Percentiles rank a stretch among this genome's conserved stretches.
These are phyloP conservation scores for Antennarius striatus DNA, from an alignment of 2,113 vertebrate genomes.

Conservation along the genomic window DNA sequence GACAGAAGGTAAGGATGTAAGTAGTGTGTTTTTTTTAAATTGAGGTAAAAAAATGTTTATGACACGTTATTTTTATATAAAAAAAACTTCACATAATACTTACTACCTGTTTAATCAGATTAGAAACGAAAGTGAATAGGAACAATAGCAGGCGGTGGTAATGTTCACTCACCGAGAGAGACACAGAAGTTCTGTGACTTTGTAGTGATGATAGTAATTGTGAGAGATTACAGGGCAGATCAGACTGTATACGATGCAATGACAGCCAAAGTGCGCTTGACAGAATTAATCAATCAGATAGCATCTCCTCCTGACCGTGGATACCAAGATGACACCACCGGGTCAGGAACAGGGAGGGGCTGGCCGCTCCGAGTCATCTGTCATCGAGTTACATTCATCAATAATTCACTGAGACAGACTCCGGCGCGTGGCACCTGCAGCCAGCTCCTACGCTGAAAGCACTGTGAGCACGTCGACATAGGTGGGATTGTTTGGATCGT, in stretches of 20 bases:
- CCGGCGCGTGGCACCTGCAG: conserved; percentile 9
- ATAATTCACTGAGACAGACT: conserved; percentile 66
- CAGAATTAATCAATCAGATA: conserved; percentile 65
- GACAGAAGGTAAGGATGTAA: too few species aligned
- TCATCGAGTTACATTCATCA: conserved; percentile 64
- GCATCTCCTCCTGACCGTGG: conserved; percentile 56
- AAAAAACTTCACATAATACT: too few species aligned
- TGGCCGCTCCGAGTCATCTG: conserved; percentile 55
- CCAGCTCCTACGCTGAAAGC: conserved; percentile 12
- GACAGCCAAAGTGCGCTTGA: conserved; percentile 73
- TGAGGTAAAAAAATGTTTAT: too few species aligned
- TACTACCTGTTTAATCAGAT: too few species aligned
- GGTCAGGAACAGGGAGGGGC: conserved; percentile 46
- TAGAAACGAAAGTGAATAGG: conserved; percentile 20
- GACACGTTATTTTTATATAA: too few species aligned
- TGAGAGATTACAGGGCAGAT: conserved; percentile 59
- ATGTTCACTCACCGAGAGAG: too few species aligned
- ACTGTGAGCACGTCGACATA: conserved; percentile 15
- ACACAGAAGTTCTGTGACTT: conserved; percentile 50
- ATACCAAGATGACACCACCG: conserved; percentile 67
- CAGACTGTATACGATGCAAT: conserved; percentile 52
- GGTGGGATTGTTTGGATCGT: conserved; percentile 36
- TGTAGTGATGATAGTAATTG: conserved; percentile 64
- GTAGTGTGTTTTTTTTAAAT: too few species aligned
- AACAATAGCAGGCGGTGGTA: too few species aligned